Percentiles rank a stretch among this genome's conserved stretches.
Conservation (phyloP, 2,888 invertebrate species). For the Polymixis lichenea region DNA sequence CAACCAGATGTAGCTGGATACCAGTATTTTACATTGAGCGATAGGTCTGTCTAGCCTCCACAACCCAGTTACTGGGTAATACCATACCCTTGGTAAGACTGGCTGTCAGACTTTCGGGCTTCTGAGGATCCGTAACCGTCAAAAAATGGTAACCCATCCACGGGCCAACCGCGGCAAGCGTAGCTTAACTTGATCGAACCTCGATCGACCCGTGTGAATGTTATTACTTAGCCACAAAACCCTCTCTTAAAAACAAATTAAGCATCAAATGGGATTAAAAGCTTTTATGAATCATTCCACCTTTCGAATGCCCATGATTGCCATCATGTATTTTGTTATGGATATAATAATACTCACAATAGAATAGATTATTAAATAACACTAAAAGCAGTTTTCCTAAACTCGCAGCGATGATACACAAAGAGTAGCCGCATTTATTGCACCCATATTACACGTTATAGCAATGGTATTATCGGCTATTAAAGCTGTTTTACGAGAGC, state of each 20-base stretch:
- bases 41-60: too few relatives aligned
- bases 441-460: constrained; percentile 83
- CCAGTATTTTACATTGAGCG: too few relatives aligned
- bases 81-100: too few relatives aligned
- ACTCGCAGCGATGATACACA: constrained; percentile 68
- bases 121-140: too few relatives aligned
- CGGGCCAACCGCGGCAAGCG: too few relatives aligned
- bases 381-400: constrained; percentile 71
- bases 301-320: constrained; percentile 23
- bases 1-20: too few relatives aligned
- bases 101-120: too few relatives aligned
- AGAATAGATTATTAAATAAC: constrained; percentile 12
- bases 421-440: constrained; percentile 77
- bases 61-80: too few relatives aligned
- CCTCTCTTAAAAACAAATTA: constrained; percentile 25
- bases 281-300: constrained; percentile 11
- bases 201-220: too few relatives aligned
- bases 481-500: constrained; percentile 68
- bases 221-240: too few relatives aligned
- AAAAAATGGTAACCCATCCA: too few relatives aligned
- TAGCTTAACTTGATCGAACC: too few relatives aligned
- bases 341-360: neutral
- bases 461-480: constrained; percentile 83
- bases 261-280: constrained; percentile 26
- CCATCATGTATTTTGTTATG: neutral